A percentile compares a stretch with the other conserved stretches of the same genome.
These are phyloP conservation scores for Tenthredo mesomela DNA, from an alignment of 2,888 invertebrate species.

Conservation along the genomic window DNA sequence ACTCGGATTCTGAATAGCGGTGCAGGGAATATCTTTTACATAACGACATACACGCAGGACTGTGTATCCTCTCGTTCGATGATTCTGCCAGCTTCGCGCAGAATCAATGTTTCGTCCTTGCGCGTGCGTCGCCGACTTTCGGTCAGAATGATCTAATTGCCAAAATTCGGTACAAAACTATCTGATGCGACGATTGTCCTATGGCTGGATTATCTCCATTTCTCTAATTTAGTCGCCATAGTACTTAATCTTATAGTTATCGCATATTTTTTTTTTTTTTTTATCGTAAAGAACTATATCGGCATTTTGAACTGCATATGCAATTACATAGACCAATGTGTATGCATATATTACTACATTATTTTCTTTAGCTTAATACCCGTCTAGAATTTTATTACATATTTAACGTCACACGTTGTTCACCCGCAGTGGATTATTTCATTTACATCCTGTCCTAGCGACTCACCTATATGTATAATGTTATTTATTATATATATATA, in stretches of 20 bases:
- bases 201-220: neutral
- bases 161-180: slow-evolving; percentile 9
- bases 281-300: neutral
- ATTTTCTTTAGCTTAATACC: neutral
- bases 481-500: neutral
- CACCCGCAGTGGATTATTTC: neutral
- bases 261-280: neutral
- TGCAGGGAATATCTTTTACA: slow-evolving; percentile 50
- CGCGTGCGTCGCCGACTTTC: slow-evolving; percentile 35
- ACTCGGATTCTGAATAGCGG: slow-evolving; percentile 16
- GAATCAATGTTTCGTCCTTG: slow-evolving; percentile 71
- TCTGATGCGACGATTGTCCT: slow-evolving; percentile 6
- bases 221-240: neutral
- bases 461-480: too few species aligned
- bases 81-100: slow-evolving; percentile 66
- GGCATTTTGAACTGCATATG: neutral
- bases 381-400: neutral
- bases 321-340: neutral
- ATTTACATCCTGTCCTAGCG: neutral
- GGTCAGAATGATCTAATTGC: slow-evolving; percentile 8
- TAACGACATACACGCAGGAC: slow-evolving; percentile 50
- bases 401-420: neutral
- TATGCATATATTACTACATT: neutral
- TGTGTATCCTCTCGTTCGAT: slow-evolving; percentile 53
- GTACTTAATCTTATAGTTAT: neutral